A percentile compares a stretch with the other conserved stretches of the same genome.
These are phyloP conservation scores for Orussus abietinus DNA, from an alignment of 1,140 invertebrate species.

Conservation along the genomic window DNA sequence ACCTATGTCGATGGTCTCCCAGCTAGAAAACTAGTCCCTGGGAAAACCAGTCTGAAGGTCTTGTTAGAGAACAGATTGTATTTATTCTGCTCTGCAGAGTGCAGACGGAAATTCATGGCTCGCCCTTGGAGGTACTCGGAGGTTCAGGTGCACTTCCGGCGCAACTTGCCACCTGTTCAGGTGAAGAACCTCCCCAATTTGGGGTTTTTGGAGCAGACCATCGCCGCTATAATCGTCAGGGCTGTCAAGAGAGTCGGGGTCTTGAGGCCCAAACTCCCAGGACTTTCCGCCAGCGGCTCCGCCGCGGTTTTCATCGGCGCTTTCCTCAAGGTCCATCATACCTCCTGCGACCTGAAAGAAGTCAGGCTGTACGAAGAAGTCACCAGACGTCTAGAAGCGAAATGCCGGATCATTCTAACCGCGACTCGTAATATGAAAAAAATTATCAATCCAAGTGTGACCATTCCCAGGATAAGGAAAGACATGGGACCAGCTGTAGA, in stretches of 20 bases:
- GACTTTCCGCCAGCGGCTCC: constrained; percentile 47
- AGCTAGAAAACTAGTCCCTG: constrained; percentile 43
- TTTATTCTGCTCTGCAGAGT: constrained; percentile 53
- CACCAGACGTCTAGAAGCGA: constrained; percentile 38
- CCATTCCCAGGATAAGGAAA: too few relatives aligned
- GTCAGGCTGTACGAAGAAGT: constrained; percentile 40
- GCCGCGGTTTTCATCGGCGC: constrained; percentile 54
- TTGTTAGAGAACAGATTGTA: constrained; percentile 49
- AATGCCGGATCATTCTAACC: constrained; percentile 38
- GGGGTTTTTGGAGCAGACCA: constrained; percentile 58
- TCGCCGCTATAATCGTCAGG: constrained; percentile 50
- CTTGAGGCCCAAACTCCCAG: constrained; percentile 57
- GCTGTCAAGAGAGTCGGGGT: constrained; percentile 51
- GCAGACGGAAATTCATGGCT: constrained; percentile 51
- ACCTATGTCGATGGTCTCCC: constrained; percentile 56
- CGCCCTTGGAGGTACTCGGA: constrained; percentile 47
- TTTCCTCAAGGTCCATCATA: constrained; percentile 56
- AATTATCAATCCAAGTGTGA: constrained; percentile 13
- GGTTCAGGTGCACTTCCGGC: constrained; percentile 42
- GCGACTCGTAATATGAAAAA: constrained; percentile 14
- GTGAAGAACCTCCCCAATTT: constrained; percentile 51
- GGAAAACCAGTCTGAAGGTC: constrained; percentile 42
- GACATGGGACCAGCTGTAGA: too few relatives aligned
- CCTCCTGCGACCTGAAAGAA: constrained; percentile 20
- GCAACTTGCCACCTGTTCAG: constrained; percentile 40